Evolutionary conservation across 2,113 vertebrate genomes (phyloP).

Genomic region (Lasiurus cinereus): DNA sequence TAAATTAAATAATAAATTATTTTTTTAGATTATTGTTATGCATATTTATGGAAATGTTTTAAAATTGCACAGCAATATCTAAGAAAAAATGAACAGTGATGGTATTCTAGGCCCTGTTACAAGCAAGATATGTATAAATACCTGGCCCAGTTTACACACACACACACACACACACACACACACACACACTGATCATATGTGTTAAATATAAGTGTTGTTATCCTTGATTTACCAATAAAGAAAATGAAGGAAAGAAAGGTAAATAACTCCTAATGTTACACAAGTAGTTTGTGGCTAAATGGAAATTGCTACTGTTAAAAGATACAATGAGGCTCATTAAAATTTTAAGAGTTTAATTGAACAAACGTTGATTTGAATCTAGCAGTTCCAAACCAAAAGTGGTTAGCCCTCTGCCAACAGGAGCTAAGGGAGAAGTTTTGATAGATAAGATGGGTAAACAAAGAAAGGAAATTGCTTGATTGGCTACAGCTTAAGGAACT

Average conservation of each 20-base stretch:
- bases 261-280: background rate
- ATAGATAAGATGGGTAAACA: background rate
- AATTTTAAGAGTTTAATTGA: background rate
- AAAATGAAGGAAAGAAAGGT: background rate
- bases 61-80: background rate
- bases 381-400: background rate
- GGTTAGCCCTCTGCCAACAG: background rate
- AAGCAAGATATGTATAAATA: background rate
- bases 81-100: background rate
- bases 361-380: background rate
- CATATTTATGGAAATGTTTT: background rate
- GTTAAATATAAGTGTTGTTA: background rate
- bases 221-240: background rate
- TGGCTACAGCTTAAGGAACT: background rate
- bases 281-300: background rate
- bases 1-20: background rate
- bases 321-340: background rate
- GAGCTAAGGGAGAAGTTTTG: background rate
- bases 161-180: background rate
- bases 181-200: background rate
- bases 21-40: background rate
- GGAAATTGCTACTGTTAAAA: background rate
- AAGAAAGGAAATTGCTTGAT: background rate
- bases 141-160: background rate
- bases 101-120: background rate